Percentiles rank a stretch among this genome's conserved stretches.
Evolutionary conservation across 2,888 invertebrate species (phyloP).

Genomic region (Ashinkailepas kermadecensis): DNA sequence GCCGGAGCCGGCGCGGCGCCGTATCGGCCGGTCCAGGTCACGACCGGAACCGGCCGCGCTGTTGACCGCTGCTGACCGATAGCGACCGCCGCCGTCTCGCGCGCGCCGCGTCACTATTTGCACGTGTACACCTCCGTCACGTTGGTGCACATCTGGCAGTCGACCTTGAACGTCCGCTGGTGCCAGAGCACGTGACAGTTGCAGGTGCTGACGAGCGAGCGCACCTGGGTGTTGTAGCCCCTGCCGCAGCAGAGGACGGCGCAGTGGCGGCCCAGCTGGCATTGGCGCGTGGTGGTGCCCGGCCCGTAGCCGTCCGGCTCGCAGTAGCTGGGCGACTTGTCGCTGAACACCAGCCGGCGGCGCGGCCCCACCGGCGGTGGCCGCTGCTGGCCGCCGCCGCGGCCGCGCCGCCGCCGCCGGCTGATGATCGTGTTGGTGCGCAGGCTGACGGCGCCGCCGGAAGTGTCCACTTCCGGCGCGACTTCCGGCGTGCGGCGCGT

Average conservation of each 20-base stretch:
- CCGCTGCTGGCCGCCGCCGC: background rate
- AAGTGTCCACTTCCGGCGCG: background rate
- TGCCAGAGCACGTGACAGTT: conserved; percentile 20
- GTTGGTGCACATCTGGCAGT: conserved; percentile 6
- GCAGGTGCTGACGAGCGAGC: background rate
- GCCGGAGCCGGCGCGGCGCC: too few relatives aligned
- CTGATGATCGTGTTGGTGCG: conserved; percentile 45
- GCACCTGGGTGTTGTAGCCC: conserved; percentile 12
- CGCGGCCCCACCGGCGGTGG: background rate
- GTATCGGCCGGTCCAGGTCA: too few relatives aligned
- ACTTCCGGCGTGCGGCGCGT: background rate
- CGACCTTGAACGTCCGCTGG: background rate
- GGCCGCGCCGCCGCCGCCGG: conserved; percentile 44
- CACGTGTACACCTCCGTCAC: conserved; percentile 9
- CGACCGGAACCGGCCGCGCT: too few relatives aligned
- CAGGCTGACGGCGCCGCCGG: conserved; percentile 6
- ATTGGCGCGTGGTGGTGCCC: background rate
- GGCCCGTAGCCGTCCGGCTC: background rate
- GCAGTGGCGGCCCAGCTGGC: conserved; percentile 8
- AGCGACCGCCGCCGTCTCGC: too few relatives aligned
- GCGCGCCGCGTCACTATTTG: background rate
- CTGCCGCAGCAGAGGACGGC: conserved; percentile 8
- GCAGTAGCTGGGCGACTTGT: conserved; percentile 37
- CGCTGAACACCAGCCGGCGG: conserved; percentile 15
- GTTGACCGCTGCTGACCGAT: too few relatives aligned